phyloP scores from a whole-genome alignment of 1,140 invertebrate species.

The Cydia pomonella region DNA sequence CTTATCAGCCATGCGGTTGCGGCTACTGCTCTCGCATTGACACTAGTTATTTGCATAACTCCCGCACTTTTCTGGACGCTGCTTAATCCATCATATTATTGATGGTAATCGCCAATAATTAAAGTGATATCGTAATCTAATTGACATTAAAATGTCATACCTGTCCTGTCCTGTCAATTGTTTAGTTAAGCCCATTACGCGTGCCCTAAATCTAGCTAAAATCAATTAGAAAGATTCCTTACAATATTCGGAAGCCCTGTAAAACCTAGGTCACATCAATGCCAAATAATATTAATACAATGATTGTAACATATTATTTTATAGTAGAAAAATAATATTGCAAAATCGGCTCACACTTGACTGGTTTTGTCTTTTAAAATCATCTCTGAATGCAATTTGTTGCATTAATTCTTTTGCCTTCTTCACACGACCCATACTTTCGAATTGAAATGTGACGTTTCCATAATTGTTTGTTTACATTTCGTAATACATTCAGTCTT shows the following conservation, averaged over 20 bases:
- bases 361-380: background rate
- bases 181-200: background rate
- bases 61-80: too few relatives aligned
- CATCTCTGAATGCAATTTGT: background rate
- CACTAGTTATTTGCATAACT: too few relatives aligned
- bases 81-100: too few relatives aligned
- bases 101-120: too few relatives aligned
- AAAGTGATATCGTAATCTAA: background rate
- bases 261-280: background rate
- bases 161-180: background rate
- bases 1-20: too few relatives aligned
- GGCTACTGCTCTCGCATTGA: too few relatives aligned
- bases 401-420: constrained; percentile 3
- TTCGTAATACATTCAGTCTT: background rate
- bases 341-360: background rate
- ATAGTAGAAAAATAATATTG: too few relatives aligned
- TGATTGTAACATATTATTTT: background rate
- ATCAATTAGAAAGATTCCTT: too few relatives aligned
- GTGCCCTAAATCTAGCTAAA: background rate
- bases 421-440: constrained; percentile 28
- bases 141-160: background rate
- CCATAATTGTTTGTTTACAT: constrained; percentile 25
- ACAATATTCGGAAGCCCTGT: background rate
- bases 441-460: constrained; percentile 21
- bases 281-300: background rate